Base-by-base conservation (phyloP, 2,797 vertebrate genomes). In the Tadarida brasiliensis region DNA sequence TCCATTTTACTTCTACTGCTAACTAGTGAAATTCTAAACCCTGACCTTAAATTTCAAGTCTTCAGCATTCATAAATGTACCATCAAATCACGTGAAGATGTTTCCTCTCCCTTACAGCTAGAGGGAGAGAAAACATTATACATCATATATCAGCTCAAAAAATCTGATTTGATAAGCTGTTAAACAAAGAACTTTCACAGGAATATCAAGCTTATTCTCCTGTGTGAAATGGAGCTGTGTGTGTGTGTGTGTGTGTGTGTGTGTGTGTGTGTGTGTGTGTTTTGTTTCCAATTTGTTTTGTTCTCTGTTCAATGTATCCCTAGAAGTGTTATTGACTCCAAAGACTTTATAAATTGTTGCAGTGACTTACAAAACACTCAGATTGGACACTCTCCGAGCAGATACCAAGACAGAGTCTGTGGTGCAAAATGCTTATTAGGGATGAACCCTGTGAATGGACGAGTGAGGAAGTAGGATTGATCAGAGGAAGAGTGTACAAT, bases 271-370 rank as follows among this genome's bases (percentile, higher is more conserved):
- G 11, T n/a, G 57, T 74, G 17, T 57, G 30, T 10, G 51, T 65
- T 76, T 68, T 67, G 8, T 68, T 78, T 28, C 24, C 30, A 35
- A 49, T 24, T 57, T 78, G 30, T 54, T 93, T 54, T 47, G 47
- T 93, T 59, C n/a, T 91, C 35, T 76, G 20, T 84, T 83, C 74
- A 57, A 16, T 59, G 33, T 68, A n/a, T 90, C 71, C 33, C 28
- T 83, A 19, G 49, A 94, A 77, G 65, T 85, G 56, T 77, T 85
- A 35, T 78, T 56, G 67, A 59, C 39, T 59, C 89, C 83, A 76
- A 22, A 76, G 17, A 65, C 22, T 67, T 76, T 67, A 47, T 30
- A 94, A 56, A 33, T 67, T 56, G 73, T 77, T 77, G 35, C 33
- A 54, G 9, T 19, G 39, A 59, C 7, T 11, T 77, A 51, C 61